Evolutionary conservation across 2,797 vertebrate species (phyloP).

Genomic region (Pipistrellus kuhlii): DNA sequence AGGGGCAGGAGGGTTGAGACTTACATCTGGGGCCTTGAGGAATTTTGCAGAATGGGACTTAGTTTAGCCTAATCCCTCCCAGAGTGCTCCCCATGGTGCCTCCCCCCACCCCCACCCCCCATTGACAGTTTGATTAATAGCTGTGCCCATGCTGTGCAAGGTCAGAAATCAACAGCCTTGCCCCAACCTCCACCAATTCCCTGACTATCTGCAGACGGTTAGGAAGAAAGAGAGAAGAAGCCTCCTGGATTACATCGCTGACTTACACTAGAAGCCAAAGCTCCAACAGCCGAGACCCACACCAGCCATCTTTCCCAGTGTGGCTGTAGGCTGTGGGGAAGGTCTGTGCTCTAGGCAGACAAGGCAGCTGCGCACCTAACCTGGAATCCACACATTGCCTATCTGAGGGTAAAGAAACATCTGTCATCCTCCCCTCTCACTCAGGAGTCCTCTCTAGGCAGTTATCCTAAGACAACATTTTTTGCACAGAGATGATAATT

Average conservation of each 20-base stretch:
- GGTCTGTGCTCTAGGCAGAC: not conserved
- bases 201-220: not conserved
- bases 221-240: not conserved
- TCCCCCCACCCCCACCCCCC: not conserved
- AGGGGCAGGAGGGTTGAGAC: not conserved
- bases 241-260: not conserved
- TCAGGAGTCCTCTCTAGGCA: conserved; percentile 40
- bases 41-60: not conserved
- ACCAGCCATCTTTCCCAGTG: not conserved
- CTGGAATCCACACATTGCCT: not conserved
- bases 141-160: not conserved
- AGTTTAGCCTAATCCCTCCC: not conserved
- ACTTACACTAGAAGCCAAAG: not conserved
- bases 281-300: not conserved
- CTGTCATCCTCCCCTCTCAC: not conserved
- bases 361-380: not conserved
- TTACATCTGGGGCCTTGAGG: not conserved
- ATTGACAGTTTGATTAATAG: not conserved
- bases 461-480: conserved; percentile 15
- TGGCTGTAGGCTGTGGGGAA: not conserved
- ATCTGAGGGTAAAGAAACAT: not conserved
- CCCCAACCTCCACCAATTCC: not conserved
- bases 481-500: not conserved
- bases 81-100: not conserved
- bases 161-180: not conserved